Conservation (phyloP, 2,113 vertebrate species). For the Anoura caudifer region DNA sequence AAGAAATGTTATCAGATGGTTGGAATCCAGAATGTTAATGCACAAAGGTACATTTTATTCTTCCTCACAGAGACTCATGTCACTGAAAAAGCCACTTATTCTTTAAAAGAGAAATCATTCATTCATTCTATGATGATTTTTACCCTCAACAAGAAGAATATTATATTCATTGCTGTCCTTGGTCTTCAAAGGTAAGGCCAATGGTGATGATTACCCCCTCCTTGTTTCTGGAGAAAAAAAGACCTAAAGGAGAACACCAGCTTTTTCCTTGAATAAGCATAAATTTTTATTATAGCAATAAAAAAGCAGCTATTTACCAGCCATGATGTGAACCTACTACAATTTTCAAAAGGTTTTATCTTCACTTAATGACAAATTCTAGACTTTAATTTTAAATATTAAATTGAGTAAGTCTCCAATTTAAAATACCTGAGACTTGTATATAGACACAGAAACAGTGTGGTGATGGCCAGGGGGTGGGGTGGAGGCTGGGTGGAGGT, state of each 20-base stretch:
- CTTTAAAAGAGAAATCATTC: background rate
- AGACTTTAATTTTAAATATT: background rate
- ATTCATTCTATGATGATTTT: background rate
- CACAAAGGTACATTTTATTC: background rate
- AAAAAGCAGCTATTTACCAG: background rate
- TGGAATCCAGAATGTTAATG: constrained; percentile 42
- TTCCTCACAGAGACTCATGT: background rate
- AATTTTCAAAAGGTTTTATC: background rate
- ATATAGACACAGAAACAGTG: too few relatives aligned
- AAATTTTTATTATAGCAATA: background rate
- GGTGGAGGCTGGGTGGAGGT: too few relatives aligned
- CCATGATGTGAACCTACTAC: background rate
- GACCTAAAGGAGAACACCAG: background rate
- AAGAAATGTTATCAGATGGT: constrained; percentile 30
- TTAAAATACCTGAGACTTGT: background rate
- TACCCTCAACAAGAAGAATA: background rate
- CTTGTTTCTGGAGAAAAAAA: background rate
- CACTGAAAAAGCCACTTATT: background rate
- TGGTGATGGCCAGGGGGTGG: too few relatives aligned
- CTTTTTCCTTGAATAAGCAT: background rate
- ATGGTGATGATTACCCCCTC: background rate
- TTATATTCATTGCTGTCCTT: background rate
- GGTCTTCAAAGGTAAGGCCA: background rate
- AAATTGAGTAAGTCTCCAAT: background rate
- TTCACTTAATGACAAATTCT: background rate